A percentile compares a stretch with the other conserved stretches of the same genome.
These are phyloP conservation scores for Tautogolabrus adspersus DNA, from an alignment of 2,113 vertebrate genomes.

Conservation along the genomic window DNA sequence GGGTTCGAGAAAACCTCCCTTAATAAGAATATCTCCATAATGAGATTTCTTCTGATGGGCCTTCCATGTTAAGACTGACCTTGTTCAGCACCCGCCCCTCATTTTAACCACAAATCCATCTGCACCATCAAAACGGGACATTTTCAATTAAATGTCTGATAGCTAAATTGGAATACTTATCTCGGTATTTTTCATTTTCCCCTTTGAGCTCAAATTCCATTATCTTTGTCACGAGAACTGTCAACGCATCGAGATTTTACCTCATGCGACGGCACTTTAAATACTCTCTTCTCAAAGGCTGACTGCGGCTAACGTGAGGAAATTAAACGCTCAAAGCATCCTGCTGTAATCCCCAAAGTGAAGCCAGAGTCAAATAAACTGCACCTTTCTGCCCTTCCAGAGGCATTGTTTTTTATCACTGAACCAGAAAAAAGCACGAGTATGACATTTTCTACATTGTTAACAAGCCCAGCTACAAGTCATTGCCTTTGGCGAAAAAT, in stretches of 20 bases:
- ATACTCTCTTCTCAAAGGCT: conserved; percentile 44
- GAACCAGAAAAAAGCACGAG: conserved; percentile 41
- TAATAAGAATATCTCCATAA: conserved; percentile 74
- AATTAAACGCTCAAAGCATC: conserved; percentile 63
- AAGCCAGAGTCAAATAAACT: conserved; percentile 50
- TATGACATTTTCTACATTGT: conserved; percentile 71
- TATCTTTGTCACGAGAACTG: conserved; percentile 74
- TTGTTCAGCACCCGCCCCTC: conserved; percentile 75
- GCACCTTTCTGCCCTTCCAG: conserved; percentile 23
- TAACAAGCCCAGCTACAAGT: conserved; percentile 58
- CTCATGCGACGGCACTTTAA: conserved; percentile 56
- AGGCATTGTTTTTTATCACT: conserved; percentile 44
- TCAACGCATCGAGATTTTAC: conserved; percentile 71
- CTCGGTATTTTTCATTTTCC: conserved; percentile 70
- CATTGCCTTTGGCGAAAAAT: conserved; percentile 61
- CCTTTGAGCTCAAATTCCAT: conserved; percentile 74
- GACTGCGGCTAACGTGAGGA: conserved; percentile 53
- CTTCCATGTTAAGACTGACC: conserved; percentile 70
- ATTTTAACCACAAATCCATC: conserved; percentile 70
- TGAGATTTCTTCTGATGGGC: conserved; percentile 76
- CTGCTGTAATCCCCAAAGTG: conserved; percentile 23
- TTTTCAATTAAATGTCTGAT: conserved; percentile 79
- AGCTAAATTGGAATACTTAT: conserved; percentile 79
- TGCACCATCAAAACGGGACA: conserved; percentile 58
- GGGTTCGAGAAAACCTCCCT: conserved; percentile 66